Conservation (phyloP, 1,140 invertebrate genomes). For the Rhynchophorus ferrugineus region DNA sequence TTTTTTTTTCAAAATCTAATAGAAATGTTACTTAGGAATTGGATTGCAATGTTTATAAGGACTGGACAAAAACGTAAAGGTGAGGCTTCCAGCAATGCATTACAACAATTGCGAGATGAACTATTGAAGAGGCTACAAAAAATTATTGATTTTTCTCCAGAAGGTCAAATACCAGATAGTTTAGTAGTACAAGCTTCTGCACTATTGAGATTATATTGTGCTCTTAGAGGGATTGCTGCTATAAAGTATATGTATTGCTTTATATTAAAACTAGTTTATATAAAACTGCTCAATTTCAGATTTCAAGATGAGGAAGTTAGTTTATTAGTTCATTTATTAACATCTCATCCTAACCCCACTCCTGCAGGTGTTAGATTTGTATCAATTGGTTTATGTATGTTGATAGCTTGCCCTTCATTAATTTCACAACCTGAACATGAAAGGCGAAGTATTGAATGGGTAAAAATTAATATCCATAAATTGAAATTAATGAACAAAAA, state of each 20-base stretch:
- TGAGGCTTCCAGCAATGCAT: constrained; percentile 58
- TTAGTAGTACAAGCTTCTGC: constrained; percentile 74
- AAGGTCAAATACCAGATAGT: constrained; percentile 53
- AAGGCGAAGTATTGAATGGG: constrained; percentile 86
- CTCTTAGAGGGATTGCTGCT: constrained; percentile 83
- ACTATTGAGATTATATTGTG: constrained; percentile 80
- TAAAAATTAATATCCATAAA: too few relatives aligned
- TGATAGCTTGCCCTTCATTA: constrained; percentile 87
- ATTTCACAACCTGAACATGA: constrained; percentile 73
- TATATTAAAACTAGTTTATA: not conserved
- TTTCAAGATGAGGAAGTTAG: constrained; percentile 90
- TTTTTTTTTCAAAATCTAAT: not conserved
- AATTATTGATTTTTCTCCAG: constrained; percentile 48
- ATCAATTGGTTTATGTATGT: constrained; percentile 86
- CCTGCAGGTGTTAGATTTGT: constrained; percentile 88
- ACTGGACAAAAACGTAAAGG: constrained; percentile 84
- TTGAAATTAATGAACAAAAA: not conserved
- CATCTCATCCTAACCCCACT: constrained; percentile 81
- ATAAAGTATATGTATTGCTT: too few relatives aligned
- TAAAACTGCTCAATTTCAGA: constrained; percentile 39
- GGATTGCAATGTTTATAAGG: constrained; percentile 88
- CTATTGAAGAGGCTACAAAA: constrained; percentile 62
- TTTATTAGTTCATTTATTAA: constrained; percentile 75
- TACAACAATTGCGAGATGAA: constrained; percentile 73
- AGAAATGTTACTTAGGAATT: constrained; percentile 46